Evolutionary conservation across 2,888 invertebrate species (phyloP), one percentile per base, ranked within the genome.

Genomic region (Melanotus villosus): DNA sequence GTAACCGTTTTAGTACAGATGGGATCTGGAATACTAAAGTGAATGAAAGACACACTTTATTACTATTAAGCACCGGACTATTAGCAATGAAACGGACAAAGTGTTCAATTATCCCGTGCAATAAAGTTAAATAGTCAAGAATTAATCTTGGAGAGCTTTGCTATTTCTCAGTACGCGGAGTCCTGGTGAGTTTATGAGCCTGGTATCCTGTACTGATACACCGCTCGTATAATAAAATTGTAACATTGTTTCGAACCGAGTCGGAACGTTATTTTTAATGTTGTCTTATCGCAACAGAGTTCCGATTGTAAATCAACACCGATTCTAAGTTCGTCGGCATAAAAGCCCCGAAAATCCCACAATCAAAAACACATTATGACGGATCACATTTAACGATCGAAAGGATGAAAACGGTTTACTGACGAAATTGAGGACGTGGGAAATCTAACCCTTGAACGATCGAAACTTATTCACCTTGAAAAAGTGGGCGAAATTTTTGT

Each of bases 41-140:
- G 63, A 41, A 16, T 41, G 41, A 60, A 63, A 63, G 52, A 63
- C 52, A 63, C 54, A 63, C 43, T 52, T 63, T 63, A 59, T 45
- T 59, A 64, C 64, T 65, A 70, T 73, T 73, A 71, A 73, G 70
- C 65, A 65, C 63, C 62, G 38, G 50, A 63, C 68, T 73, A 68
- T 63, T 66, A 70, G 66, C 68, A 68, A 73, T 71, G 68, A 73
- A 73, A 68, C 65, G 70, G 68, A 73, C 73, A 73, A 73, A 70
- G 70, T 70, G 70, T 73, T 73, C 73, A 70, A 73, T 73, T 73
- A 73, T 70, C 70, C 64, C 60, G 38, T 41, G 70, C 65, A 65
- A 70, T 68, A 68, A 66, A 71, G 56, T 73, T 64, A 71, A 71
- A 71, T 73, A 68, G 73, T 64, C 38, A 43, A 56, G 68, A 62